Base-by-base conservation (phyloP, 2,113 vertebrate genomes). In the human region DNA sequence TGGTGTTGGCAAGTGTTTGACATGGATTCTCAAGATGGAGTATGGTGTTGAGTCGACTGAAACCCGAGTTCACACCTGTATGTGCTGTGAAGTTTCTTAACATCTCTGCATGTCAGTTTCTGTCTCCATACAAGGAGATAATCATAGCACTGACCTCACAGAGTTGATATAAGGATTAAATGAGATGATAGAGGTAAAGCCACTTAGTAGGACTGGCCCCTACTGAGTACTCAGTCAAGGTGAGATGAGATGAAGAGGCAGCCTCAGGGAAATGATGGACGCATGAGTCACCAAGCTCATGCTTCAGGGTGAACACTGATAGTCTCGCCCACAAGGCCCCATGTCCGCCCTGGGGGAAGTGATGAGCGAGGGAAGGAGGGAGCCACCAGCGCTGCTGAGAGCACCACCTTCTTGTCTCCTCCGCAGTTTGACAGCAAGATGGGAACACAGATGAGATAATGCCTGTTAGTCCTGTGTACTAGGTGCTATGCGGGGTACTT, bases 391-490 rank as follows among this genome's bases (percentile, higher is more conserved):
- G 18, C 48, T 55, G n/a, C 55, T 17, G 6, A 68, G 38, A 70
- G 40, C 22, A 59, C 2, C 68, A 38, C 32, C 81, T 50, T 35
- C 38, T 20, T 5, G 10, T 76, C 10, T 22, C 38, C 61, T 18
- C 40, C 35, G 2, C n/a, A 14, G 32, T 40, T 4, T 20, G 16
- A 79, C 20, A 57, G 70, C 12, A 59, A 84, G 35, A 52, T 6
- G 82, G 78, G 10, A 2, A 48, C 22, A 32, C 1, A 0, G 43
- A 61, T 50, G 18, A 43, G 30, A n/a, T 75, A 0, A 1, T 17
- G 18, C 40, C 82, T 52, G 8, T 11, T 12, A 73, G 52, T 25
- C 59, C 40, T 38, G 0, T 13, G 35, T 32, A 76, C 75, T 30
- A 30, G 32, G 45, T 14, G 35, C 35, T n/a, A 6, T 3, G 16